Evolutionary conservation across 2,797 vertebrate species (phyloP), one percentile per base, ranked within the genome.

Genomic region (Urosaurus nigricauda): DNA sequence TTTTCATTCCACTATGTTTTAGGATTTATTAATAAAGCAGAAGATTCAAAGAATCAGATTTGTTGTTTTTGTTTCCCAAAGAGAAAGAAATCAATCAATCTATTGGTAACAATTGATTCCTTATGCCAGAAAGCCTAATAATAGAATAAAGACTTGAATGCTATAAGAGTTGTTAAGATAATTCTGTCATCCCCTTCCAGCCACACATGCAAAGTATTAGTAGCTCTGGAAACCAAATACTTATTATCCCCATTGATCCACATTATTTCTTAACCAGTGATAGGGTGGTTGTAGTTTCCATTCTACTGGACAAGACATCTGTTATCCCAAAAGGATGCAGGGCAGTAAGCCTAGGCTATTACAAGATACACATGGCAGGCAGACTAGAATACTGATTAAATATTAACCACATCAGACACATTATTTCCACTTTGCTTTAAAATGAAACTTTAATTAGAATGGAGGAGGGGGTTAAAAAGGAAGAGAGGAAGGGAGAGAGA

Each of bases 361-460:
- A 92, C 90, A 93, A 94, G 86, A 92, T 58, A 93, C 87, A 92
- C 81, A 74, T 84, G 90, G 92, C 85, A 90, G 85, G 78, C 86
- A 91, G 0, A 2, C 81, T 92, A 87, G 87, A 90, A 81, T 85
- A 70, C 78, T 93, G 90, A 94, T 96, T 93, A 94, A 95, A 91
- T 95, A 94, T 93, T 94, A 93, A 95, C 86, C 93, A 91, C 75
- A 94, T 74, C 86, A 94, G 92, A 93, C 51, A 75, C 79, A 94
- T 92, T 94, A 92, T 91, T 95, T 94, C 91, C 92, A 89, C 87
- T 94, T 92, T 93, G 90, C 86, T 95, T 93, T 90, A 92, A 94
- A 96, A 84, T 90, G 91, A 93, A 90, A 91, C 73, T 93, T 94
- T 93, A 92, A 94, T 93, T 95, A 94, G 89, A 93, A 94, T 58